Percentiles rank a stretch among this genome's conserved stretches.
These are phyloP conservation scores for Phaetusa simplex DNA, from an alignment of 2,113 vertebrate genomes.

Conservation along the genomic window DNA sequence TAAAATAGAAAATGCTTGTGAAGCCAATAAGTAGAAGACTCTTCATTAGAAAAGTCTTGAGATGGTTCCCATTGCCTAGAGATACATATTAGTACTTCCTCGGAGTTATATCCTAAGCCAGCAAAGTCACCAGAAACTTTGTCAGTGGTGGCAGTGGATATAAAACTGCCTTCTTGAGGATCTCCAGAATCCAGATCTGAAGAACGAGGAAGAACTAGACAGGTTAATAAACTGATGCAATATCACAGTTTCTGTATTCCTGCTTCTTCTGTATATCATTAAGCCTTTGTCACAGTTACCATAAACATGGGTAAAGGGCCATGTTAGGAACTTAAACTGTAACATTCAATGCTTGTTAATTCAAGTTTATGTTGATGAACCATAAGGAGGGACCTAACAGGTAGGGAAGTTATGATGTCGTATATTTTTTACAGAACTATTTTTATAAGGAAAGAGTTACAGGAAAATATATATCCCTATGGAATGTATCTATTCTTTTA, in stretches of 20 bases:
- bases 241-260: background rate
- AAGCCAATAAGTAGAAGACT: background rate
- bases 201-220: background rate
- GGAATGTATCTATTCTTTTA: background rate
- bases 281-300: background rate
- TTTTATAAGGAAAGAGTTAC: background rate
- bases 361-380: background rate
- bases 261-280: background rate
- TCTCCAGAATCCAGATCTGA: background rate
- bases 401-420: background rate
- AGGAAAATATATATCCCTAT: background rate
- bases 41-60: background rate
- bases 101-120: background rate
- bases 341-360: background rate
- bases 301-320: background rate
- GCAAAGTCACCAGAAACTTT: background rate
- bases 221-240: background rate
- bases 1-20: background rate
- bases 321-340: background rate
- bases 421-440: background rate
- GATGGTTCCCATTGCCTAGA: background rate
- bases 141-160: background rate
- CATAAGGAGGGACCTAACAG: background rate
- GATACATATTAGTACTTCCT: background rate
- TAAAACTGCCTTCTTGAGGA: background rate